Conservation (phyloP, 2,113 vertebrate species). For the Charina bottae region DNA sequence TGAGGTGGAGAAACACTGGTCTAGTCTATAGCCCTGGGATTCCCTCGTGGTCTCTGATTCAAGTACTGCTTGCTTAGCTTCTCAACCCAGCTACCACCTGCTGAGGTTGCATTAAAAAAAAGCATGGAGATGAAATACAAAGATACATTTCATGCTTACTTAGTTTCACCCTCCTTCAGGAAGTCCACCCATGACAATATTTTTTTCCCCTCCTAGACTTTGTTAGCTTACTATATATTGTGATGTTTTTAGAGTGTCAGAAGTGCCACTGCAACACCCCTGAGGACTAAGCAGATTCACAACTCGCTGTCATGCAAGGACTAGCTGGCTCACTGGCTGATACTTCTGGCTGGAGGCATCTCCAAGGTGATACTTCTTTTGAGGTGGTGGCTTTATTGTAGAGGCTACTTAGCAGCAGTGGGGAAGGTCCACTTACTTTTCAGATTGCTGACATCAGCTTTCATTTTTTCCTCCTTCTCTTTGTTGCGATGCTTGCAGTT, state of each 20-base stretch:
- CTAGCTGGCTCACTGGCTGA: not conserved
- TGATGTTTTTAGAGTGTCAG: not conserved
- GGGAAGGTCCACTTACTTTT: conserved; percentile 80
- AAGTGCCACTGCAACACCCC: not conserved
- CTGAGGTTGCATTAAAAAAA: not conserved
- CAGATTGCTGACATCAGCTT: conserved; percentile 90
- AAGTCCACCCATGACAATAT: not conserved
- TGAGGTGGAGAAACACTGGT: not conserved
- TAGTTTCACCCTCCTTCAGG: not conserved
- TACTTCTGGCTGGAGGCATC: not conserved
- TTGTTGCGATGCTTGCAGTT: conserved; percentile 82
- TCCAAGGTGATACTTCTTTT: not conserved
- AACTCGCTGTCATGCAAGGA: not conserved
- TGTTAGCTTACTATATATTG: not conserved
- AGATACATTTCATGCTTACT: not conserved
- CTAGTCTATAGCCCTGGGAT: not conserved
- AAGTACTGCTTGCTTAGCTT: not conserved
- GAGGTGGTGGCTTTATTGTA: conserved; percentile 7
- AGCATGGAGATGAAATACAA: not conserved
- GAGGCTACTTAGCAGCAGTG: not conserved
- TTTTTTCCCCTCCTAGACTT: not conserved
- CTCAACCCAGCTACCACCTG: not conserved
- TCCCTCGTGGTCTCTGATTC: not conserved
- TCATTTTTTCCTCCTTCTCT: conserved; percentile 92
- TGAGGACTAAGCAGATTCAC: not conserved